phyloP scores from a whole-genome alignment of 2,113 vertebrate genomes.

The Percopsis transmontana region DNA sequence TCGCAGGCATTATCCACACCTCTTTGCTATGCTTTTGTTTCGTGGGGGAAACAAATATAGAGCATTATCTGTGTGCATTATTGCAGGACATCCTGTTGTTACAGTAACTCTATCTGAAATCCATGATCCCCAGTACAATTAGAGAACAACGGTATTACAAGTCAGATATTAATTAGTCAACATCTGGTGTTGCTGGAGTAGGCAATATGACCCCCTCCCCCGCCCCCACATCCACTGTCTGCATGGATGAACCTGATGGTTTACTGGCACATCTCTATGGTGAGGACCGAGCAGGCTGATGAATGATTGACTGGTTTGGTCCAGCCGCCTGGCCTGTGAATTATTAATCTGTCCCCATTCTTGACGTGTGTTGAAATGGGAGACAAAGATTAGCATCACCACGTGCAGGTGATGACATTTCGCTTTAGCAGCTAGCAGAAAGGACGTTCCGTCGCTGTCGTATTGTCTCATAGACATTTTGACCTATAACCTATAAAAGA shows the following conservation, averaged over 20 bases:
- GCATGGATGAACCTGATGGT: slow-evolving; percentile 35
- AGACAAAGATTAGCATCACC: slow-evolving; percentile 51
- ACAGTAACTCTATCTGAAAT: slow-evolving; percentile 28
- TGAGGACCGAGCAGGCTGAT: slow-evolving; percentile 62
- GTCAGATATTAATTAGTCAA: slow-evolving; percentile 33
- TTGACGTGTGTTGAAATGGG: slow-evolving; percentile 49
- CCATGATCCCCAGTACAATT: slow-evolving; percentile 14
- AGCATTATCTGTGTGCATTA: neutral
- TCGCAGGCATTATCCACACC: slow-evolving; percentile 13
- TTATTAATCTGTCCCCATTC: slow-evolving; percentile 73
- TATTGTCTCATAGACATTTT: neutral
- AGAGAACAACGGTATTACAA: slow-evolving; percentile 24
- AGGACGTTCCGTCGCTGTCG: slow-evolving; percentile 24
- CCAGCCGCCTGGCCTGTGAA: slow-evolving; percentile 65
- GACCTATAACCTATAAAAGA: neutral
- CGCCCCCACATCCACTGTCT: slow-evolving; percentile 17
- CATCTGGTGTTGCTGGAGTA: neutral
- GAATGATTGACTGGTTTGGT: slow-evolving; percentile 77
- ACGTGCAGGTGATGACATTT: slow-evolving; percentile 17
- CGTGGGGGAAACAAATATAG: slow-evolving; percentile 6
- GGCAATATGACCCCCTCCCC: neutral
- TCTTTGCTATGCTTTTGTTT: slow-evolving; percentile 1
- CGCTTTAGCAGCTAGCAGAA: slow-evolving; percentile 16
- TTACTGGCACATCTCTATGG: slow-evolving; percentile 59
- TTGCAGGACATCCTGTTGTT: slow-evolving; percentile 11